These are phyloP conservation scores for Glossosoma conforme DNA, from an alignment of 1,140 invertebrate species.

Conservation along the genomic window DNA sequence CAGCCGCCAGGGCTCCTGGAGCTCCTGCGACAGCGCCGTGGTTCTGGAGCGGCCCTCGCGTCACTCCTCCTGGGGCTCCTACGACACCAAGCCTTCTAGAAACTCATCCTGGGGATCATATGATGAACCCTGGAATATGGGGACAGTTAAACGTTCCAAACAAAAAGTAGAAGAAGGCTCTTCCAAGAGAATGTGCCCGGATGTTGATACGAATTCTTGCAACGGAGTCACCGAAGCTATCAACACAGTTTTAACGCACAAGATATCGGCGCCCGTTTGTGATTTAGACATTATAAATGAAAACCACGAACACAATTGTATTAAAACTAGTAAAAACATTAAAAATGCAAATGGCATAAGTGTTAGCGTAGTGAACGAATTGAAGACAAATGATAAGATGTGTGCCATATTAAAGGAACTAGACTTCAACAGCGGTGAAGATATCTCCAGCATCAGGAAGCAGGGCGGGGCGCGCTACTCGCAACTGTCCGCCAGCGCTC, in stretches of 20 bases:
- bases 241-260: constrained; percentile 30
- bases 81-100: constrained; percentile 62
- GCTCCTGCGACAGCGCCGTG: constrained; percentile 72
- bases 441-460: constrained; percentile 23
- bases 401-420: constrained; percentile 49
- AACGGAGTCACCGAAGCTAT: constrained; percentile 34
- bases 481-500: constrained; percentile 58
- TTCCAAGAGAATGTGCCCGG: constrained; percentile 50
- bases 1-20: constrained; percentile 72
- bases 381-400: constrained; percentile 36
- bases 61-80: constrained; percentile 78
- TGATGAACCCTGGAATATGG: constrained; percentile 62
- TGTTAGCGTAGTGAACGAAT: constrained; percentile 15
- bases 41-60: constrained; percentile 64
- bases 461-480: constrained; percentile 37
- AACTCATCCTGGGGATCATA: constrained; percentile 74
- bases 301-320: constrained; percentile 35
- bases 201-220: constrained; percentile 38
- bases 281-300: constrained; percentile 45
- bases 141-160: constrained; percentile 66
- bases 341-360: constrained; percentile 21
- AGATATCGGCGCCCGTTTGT: constrained; percentile 32
- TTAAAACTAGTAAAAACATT: constrained; percentile 20
- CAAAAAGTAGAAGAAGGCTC: constrained; percentile 64
- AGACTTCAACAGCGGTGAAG: constrained; percentile 28